Base-by-base conservation (phyloP, 2,888 invertebrate species). In the Hypercompe scribonia region DNA sequence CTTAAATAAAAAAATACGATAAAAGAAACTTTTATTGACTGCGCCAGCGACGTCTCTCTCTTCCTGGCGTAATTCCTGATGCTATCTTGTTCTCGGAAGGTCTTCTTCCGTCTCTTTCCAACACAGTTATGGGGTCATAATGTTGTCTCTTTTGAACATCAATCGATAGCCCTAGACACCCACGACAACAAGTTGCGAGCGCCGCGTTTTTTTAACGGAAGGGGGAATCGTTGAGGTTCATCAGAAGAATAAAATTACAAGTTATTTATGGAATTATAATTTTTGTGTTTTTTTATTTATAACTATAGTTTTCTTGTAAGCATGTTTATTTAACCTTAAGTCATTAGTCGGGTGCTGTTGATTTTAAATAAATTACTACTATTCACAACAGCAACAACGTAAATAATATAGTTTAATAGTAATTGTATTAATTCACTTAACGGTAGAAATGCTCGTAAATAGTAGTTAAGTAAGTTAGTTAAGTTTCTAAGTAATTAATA, bases 41-140 rank as follows among this genome's bases (percentile, higher is more conserved):
- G 91, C 92, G 92, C 91, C 91, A 87, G 90, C 89, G 92, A 88
- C 86, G 86, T 92, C 93, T 90, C 92, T 88, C 87, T 92, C 92
- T 90, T 91, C 92, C 88, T 89, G 86, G 88, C 87, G 88, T 89
- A 87, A 89, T 85, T 91, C 87, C 87, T 89, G 95, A 95, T 95
- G 91, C 92, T 94, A 95, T 95, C 95, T 94, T 94, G 87, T 95
- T 95, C 95, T 93, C 84, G 85, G 95, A 95, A 95, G 93, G 92
- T 84, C 81, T 73, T 79, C 4, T 76, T 80, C 65, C 81, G 75
- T 91, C 92, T 80, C 89, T 58, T 61, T 93, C 85, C 70, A 34
- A 34, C 80, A 4, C 65, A 69, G 42, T 50, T 66, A 63, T 73
- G 50, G 68, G 50, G 65, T 64, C 13, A 76, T 89, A 73, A 4